These are phyloP conservation scores for Lamprologus tigripictilis DNA, from an alignment of 2,113 vertebrate genomes.

Conservation along the genomic window DNA sequence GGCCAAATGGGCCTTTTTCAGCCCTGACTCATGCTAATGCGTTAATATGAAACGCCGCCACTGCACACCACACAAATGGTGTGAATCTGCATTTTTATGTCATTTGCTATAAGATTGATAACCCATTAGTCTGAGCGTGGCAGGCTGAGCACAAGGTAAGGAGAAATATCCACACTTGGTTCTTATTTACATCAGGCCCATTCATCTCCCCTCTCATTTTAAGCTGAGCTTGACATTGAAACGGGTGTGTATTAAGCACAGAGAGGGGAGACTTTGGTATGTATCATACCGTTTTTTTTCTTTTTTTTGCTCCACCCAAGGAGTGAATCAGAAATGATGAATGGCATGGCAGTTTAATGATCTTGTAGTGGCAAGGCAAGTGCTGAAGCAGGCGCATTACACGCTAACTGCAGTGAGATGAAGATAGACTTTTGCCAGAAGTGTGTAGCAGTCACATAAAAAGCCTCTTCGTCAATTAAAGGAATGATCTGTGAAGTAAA, in stretches of 20 bases:
- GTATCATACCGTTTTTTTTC: not conserved
- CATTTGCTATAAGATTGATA: constrained; percentile 38
- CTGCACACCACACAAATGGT: not conserved
- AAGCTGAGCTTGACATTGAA: constrained; percentile 35
- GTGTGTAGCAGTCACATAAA: not conserved
- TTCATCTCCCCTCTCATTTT: constrained; percentile 21
- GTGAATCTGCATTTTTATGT: constrained; percentile 42
- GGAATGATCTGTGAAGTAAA: constrained; percentile 3
- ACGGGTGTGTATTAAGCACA: constrained; percentile 5
- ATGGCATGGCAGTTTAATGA: constrained; percentile 45
- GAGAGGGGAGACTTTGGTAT: not conserved
- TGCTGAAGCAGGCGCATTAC: constrained; percentile 42
- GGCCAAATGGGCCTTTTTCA: not conserved
- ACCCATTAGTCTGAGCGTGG: not conserved
- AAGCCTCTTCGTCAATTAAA: constrained; percentile 13
- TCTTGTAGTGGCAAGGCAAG: constrained; percentile 31
- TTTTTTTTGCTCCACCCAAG: not conserved
- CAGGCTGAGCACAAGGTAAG: not conserved
- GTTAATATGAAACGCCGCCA: not conserved
- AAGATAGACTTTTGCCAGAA: constrained; percentile 1
- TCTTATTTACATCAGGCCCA: constrained; percentile 40
- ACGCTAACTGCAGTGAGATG: constrained; percentile 19
- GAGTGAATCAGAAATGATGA: constrained; percentile 39
- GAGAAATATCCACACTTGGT: constrained; percentile 3
- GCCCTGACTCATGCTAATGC: not conserved